phyloP scores from a whole-genome alignment of 37 sponge, comb jelly and placozoan genomes.

The Axinella damicornis region DNA sequence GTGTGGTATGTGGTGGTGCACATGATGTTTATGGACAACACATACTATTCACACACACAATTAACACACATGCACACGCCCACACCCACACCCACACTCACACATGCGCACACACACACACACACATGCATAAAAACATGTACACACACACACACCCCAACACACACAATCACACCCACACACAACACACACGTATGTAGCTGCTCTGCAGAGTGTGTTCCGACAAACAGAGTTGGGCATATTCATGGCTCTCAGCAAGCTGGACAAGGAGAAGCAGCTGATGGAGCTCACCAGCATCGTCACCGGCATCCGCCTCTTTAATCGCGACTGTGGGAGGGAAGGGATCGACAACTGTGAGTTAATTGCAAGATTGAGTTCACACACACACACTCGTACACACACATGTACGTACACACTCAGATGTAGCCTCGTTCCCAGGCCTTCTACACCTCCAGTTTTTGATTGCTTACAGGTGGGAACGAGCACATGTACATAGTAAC shows the following conservation, averaged over 20 bases:
- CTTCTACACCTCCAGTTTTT: conserved; percentile 59
- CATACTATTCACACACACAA: no score
- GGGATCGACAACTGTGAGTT: conserved; percentile 97
- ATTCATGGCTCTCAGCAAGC: conserved; percentile 48
- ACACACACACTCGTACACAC: no score
- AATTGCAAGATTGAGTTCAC: no score
- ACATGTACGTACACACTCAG: conserved; percentile 22
- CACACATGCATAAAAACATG: no score
- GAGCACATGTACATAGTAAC: no score
- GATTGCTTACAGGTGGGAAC: neutral
- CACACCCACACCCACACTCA: no score
- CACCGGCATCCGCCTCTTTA: conserved; percentile 96
- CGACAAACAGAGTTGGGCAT: conserved; percentile 52
- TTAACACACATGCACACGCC: no score
- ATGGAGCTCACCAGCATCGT: conserved; percentile 91
- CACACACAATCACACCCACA: no score
- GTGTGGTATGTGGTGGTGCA: no score
- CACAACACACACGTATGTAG: no score
- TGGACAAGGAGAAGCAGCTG: conserved; percentile 93
- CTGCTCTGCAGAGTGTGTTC: conserved; percentile 99
- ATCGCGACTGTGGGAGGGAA: conserved; percentile 93
- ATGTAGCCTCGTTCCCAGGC: conserved; percentile 54
- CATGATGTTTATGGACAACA: no score
- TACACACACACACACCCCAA: neutral
- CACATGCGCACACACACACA: neutral